Base-by-base conservation (phyloP, 1,140 invertebrate genomes). In the Euschistus heros region DNA sequence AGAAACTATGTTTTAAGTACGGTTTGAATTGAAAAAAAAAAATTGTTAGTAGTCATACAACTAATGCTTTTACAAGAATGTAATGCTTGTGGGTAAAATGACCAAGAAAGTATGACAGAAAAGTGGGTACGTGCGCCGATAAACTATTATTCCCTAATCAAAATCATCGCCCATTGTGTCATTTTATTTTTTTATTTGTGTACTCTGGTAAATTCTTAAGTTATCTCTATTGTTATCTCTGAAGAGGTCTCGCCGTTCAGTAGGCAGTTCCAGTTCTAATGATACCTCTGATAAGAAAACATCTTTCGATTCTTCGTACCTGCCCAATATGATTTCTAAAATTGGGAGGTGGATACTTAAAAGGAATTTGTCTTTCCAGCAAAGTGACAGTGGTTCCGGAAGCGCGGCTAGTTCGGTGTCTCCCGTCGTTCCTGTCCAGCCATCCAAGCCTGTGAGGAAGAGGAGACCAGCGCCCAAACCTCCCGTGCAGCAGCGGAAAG, bases 391-490 rank as follows among this genome's bases (percentile, higher is more conserved):
- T 24, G 37, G 59, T 18, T 61, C 67, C 0, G 57, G 67, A 20
- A 68, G 67, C 50, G 63, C 67, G 6, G 67, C 65, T 14, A 68
- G 67, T 22, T 68, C 67, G 2, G 61, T 65, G 2, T 64, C 62
- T 14, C 67, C 67, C 2, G 18, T 44, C 4, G 47, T 22, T n/a
- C 62, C 66, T 17, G 24, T 52, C 47, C 65, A 66, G 54, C 60
- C 64, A 6, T 42, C 60, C 8, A 54, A 76, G 13, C 78, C 78
- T 0, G 73, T 76, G 22, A 72, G 81, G 18, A 84, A 83, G 68
- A 71, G 81, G n/a, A 72, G 81, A 62, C 81, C 80, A 0, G 82
- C 82, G 0, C 82, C 82, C 4, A 83, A 82, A 71, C 82, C 82
- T 0, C 82, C 82, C 15, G 54, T 26, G 20, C 54, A 55, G 22